Evolutionary conservation across 1,140 invertebrate species (phyloP), one percentile per base, ranked within the genome.

Genomic region (Conus betulinus): DNA sequence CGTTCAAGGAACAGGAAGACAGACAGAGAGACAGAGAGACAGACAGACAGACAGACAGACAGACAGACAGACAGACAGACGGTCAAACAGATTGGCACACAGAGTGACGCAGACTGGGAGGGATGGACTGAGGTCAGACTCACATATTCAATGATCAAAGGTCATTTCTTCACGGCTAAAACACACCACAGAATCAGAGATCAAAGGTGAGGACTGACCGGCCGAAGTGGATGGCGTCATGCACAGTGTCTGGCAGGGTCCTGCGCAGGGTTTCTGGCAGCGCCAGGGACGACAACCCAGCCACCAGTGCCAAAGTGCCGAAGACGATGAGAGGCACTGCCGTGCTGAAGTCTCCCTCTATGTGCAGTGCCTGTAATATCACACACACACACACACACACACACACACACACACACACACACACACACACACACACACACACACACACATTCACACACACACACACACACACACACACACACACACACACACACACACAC

Each of bases 291-390:
- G 90, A 67, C 23, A 90, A 15, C 5, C 89, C 93, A 0, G 89
- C 93, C 17, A 88, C 20, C 15, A 93, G 6, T 10, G 90, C 86
- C 20, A 90, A n/a, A 25, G 15, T 82, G 5, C 92, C 91, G 87
- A 92, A 93, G 39, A 93, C 85, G 4, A 91, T 11, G 85, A 91
- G 60, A 0, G 93, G 91, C 55, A 93, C 25, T 6, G 82, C 89
- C 78, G 74, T 85, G n/a, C 89, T 84, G 10, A 88, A 60, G 0
- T 67, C 57, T 20, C 90, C 91, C 78, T 98, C 98, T 17, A 91
- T 57, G 60, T 89, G 57, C 23, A 89, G 23, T 83, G 89, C 84
- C 91, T 90, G 87, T 23, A 85, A 90, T 13, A 11, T 39, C 78
- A 79, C 78, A 39, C 25, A 39, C 78, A 79, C 78, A 79, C 78